Evolutionary conservation across 2,888 invertebrate species (phyloP).

Genomic region (Copidosoma aretas): DNA sequence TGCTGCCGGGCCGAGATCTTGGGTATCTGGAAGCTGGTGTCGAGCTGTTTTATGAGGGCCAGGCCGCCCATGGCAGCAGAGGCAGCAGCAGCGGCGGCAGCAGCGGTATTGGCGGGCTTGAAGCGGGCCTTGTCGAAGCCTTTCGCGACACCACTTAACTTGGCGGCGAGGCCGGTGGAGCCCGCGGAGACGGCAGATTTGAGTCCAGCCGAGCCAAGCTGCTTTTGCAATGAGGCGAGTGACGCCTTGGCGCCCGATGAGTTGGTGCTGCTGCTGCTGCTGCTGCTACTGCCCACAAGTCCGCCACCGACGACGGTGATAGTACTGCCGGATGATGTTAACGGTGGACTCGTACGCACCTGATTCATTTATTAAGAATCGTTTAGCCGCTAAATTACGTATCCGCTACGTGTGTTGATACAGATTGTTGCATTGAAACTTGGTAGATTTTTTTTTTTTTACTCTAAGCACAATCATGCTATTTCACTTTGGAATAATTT

Average conservation of each 20-base stretch:
- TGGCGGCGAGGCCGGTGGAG: slow-evolving; percentile 66
- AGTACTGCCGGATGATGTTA: slow-evolving; percentile 46
- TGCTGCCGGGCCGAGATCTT: slow-evolving; percentile 72
- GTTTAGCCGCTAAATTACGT: too few relatives aligned
- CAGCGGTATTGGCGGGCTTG: slow-evolving; percentile 67
- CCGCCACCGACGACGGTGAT: slow-evolving; percentile 44
- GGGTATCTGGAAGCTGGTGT: slow-evolving; percentile 87
- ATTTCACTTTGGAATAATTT: too few relatives aligned
- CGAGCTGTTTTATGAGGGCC: slow-evolving; percentile 76
- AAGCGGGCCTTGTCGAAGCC: slow-evolving; percentile 69
- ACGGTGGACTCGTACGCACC: slow-evolving; percentile 45
- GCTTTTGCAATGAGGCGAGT: not conserved
- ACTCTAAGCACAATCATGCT: too few relatives aligned
- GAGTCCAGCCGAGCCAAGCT: slow-evolving; percentile 28
- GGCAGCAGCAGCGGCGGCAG: slow-evolving; percentile 67
- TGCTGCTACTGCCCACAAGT: slow-evolving; percentile 51
- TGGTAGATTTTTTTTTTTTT: too few relatives aligned
- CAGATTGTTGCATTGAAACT: too few relatives aligned
- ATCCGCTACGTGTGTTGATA: too few relatives aligned
- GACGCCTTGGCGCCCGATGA: not conserved
- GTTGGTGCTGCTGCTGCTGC: slow-evolving; percentile 42
- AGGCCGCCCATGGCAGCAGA: slow-evolving; percentile 45
- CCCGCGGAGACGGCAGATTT: slow-evolving; percentile 55
- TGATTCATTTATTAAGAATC: slow-evolving; percentile 32
- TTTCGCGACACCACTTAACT: slow-evolving; percentile 68